These are phyloP conservation scores for Brachionus koreanus DNA, from an alignment of 1,140 invertebrate genomes.

Conservation along the genomic window DNA sequence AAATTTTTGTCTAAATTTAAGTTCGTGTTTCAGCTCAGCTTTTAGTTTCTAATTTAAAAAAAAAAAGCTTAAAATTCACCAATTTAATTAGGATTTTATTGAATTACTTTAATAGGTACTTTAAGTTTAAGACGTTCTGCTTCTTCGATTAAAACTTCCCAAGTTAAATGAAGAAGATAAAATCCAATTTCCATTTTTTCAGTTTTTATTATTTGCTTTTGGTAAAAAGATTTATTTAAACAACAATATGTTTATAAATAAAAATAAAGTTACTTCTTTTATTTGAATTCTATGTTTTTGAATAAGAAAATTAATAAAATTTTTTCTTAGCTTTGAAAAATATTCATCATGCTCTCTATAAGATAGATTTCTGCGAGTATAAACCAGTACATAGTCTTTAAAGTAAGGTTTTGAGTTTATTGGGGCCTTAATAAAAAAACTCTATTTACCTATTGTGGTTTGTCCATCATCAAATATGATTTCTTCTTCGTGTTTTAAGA, in stretches of 20 bases:
- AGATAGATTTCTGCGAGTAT: not conserved
- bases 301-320: constrained; percentile 27
- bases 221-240: not conserved
- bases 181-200: constrained; percentile 40
- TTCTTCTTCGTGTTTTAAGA: not conserved
- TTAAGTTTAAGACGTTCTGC: not conserved
- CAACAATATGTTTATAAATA: not conserved
- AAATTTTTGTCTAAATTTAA: constrained; percentile 4
- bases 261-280: constrained; percentile 24
- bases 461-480: constrained; percentile 10
- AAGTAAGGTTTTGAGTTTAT: not conserved
- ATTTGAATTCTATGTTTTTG: constrained; percentile 38
- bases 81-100: not conserved
- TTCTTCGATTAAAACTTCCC: constrained; percentile 4
- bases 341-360: not conserved
- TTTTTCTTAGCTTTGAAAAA: not conserved
- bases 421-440: not conserved
- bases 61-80: not conserved
- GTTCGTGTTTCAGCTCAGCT: not conserved
- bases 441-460: not conserved
- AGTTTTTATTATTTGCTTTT: constrained; percentile 28
- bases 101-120: not conserved
- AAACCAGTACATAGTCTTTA: constrained; percentile 36
- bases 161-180: constrained; percentile 31
- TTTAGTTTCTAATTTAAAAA: not conserved